phyloP scores from a whole-genome alignment of 2,888 invertebrate genomes.

The Elegia similella region DNA sequence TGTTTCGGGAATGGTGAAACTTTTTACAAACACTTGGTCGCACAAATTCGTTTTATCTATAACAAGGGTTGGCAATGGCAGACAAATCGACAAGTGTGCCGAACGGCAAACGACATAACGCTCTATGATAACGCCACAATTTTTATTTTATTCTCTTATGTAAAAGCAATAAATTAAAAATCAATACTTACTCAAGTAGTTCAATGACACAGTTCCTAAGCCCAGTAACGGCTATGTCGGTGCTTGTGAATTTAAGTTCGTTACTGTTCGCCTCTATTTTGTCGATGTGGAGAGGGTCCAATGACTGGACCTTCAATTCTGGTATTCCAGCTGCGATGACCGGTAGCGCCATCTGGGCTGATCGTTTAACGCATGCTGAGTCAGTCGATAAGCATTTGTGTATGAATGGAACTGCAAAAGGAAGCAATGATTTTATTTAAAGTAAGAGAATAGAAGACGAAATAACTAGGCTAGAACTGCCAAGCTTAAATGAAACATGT shows the following conservation, averaged over 20 bases:
- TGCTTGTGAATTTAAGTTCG: slow-evolving; percentile 12
- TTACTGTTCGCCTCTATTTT: slow-evolving; percentile 17
- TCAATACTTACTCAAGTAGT: slow-evolving; percentile 21
- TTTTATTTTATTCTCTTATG: no score
- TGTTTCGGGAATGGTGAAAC: no score
- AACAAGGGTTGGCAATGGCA: no score
- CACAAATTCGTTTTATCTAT: no score
- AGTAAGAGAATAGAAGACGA: no score
- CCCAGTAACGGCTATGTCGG: slow-evolving; percentile 19
- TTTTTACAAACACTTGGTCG: no score
- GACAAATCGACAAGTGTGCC: no score
- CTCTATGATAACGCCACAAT: no score
- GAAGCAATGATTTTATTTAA: not conserved
- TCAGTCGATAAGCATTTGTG: slow-evolving; percentile 22
- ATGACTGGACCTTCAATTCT: slow-evolving; percentile 13
- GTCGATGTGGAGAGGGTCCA: slow-evolving; percentile 23
- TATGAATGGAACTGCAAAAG: slow-evolving; percentile 20
- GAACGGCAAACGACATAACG: no score
- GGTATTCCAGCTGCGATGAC: slow-evolving; percentile 20
- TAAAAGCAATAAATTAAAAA: not conserved
- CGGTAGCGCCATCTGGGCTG: slow-evolving; percentile 22
- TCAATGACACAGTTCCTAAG: slow-evolving; percentile 22
- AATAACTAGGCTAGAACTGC: no score
- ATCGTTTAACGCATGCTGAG: slow-evolving; percentile 18
- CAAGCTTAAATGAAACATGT: no score